Percentiles rank a stretch among this genome's conserved stretches.
Conservation (phyloP, 2,888 invertebrate genomes). For the Oligia fasciuncula region DNA sequence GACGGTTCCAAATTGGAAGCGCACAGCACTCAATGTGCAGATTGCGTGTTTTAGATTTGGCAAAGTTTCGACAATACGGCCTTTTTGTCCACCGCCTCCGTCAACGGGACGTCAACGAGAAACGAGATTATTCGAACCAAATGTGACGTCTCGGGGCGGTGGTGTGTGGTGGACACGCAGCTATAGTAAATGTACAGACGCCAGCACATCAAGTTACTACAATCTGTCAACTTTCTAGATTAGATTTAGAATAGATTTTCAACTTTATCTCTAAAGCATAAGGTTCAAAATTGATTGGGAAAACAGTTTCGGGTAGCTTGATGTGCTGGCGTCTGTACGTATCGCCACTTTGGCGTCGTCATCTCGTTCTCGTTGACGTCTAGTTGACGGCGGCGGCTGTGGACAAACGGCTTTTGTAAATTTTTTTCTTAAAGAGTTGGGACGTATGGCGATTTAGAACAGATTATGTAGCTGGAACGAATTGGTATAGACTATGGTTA, state of each 20-base stretch:
- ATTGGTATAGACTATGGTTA: not conserved
- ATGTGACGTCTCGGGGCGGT: not conserved
- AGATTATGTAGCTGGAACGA: not conserved
- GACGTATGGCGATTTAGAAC: not conserved
- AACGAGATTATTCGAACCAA: not conserved
- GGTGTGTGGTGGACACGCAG: not conserved
- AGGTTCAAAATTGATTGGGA: too few species aligned
- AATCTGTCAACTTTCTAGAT: too few species aligned
- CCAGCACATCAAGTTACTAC: too few species aligned
- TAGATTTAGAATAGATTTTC: too few species aligned
- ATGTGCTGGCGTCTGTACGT: not conserved
- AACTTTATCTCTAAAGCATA: too few species aligned
- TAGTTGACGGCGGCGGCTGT: not conserved
- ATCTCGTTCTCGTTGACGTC: not conserved
- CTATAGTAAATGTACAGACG: too few species aligned
- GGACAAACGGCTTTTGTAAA: not conserved
- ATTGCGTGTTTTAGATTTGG: constrained; percentile 31
- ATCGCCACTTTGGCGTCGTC: not conserved
- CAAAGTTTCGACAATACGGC: not conserved
- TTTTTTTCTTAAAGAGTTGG: not conserved
- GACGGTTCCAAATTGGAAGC: constrained; percentile 41
- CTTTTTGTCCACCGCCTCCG: not conserved
- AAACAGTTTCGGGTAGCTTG: too few species aligned
- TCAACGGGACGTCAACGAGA: not conserved
- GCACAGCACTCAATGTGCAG: not conserved